A percentile compares a stretch with the other conserved stretches of the same genome.
Conservation (phyloP, 1,140 invertebrate genomes). For the Pteromalus puparum region DNA sequence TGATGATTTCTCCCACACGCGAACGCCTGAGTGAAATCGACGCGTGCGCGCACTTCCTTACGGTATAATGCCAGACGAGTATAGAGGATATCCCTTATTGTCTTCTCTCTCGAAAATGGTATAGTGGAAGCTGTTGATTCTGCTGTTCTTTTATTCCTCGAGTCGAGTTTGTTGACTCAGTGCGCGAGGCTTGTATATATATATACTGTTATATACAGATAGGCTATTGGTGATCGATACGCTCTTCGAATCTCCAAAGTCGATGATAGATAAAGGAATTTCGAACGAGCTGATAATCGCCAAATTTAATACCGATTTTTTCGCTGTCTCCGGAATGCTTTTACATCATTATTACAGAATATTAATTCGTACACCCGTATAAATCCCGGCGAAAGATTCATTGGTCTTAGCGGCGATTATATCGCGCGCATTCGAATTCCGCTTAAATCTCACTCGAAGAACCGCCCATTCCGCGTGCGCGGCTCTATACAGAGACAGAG, state of each 20-base stretch:
- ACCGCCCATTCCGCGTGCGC: background rate
- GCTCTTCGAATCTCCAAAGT: no score
- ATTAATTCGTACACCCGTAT: background rate
- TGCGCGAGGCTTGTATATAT: no score
- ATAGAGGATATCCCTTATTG: conserved; percentile 44
- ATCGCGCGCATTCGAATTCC: conserved; percentile 8
- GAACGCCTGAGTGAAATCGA: conserved; percentile 35
- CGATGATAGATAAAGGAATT: no score
- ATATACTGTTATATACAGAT: no score
- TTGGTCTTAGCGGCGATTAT: background rate
- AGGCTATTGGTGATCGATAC: no score
- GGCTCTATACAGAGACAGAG: background rate
- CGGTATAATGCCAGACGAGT: conserved; percentile 1
- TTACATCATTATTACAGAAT: background rate
- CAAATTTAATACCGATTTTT: background rate
- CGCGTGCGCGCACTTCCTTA: conserved; percentile 41
- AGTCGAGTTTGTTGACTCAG: background rate
- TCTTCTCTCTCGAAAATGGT: background rate
- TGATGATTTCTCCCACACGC: conserved; percentile 3
- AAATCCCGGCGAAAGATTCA: conserved; percentile 11
- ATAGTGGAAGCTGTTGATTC: conserved; percentile 36
- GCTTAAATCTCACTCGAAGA: background rate
- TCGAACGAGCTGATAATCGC: no score
- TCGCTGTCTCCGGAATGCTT: background rate
- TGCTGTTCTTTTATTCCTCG: background rate